These are phyloP conservation scores for Folsomia candida DNA, from an alignment of 2,888 invertebrate species.

Conservation along the genomic window DNA sequence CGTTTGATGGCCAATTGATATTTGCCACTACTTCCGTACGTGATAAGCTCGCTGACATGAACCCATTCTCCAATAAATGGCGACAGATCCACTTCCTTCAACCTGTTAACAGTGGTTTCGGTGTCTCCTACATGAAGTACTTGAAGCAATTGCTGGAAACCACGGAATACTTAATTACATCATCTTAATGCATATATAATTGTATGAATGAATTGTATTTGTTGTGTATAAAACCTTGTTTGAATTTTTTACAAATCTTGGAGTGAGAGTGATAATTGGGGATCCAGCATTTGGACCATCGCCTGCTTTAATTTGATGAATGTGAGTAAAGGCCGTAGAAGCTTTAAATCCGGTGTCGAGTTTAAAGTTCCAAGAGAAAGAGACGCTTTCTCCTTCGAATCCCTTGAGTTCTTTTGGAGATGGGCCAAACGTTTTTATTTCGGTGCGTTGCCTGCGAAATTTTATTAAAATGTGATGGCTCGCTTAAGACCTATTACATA, in stretches of 20 bases:
- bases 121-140: constrained; percentile 25
- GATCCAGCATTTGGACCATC: constrained; percentile 17
- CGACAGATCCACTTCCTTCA: constrained; percentile 4
- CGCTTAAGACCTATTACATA: too few relatives aligned
- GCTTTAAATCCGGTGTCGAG: constrained; percentile 30
- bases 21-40: constrained; percentile 7
- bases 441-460: constrained; percentile 16
- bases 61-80: constrained; percentile 30
- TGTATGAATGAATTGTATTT: neutral
- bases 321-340: constrained; percentile 24
- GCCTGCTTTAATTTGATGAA: constrained; percentile 32
- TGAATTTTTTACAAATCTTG: neutral
- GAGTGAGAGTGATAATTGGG: constrained; percentile 30
- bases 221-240: neutral
- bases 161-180: neutral
- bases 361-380: constrained; percentile 30
- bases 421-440: constrained; percentile 14
- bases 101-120: neutral
- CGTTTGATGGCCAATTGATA: neutral
- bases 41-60: constrained; percentile 14
- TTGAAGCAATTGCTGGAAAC: constrained; percentile 10
- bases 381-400: constrained; percentile 18
- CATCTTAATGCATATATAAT: neutral
- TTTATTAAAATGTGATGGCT: too few relatives aligned
- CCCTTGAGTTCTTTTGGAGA: constrained; percentile 5